Evolutionary conservation across 2,113 vertebrate species (phyloP).

Genomic region (Uria aalge): DNA sequence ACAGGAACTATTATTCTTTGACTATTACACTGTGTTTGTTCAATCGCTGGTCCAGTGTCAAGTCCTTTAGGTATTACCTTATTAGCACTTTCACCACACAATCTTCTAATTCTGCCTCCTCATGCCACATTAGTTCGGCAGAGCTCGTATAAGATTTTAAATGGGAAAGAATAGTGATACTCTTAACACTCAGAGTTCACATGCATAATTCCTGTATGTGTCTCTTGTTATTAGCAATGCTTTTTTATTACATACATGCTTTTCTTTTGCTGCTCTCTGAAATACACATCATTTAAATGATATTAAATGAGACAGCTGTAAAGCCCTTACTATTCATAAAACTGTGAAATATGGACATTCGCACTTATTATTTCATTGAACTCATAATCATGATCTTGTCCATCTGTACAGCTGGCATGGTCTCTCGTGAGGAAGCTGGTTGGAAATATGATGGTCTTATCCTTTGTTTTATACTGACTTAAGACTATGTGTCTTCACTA

Average conservation of each 20-base stretch:
- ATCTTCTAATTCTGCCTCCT: background rate
- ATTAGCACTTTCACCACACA: background rate
- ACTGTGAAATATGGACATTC: background rate
- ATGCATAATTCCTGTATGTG: background rate
- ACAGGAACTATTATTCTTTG: background rate
- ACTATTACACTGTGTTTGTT: background rate
- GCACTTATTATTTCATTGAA: background rate
- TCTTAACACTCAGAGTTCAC: background rate
- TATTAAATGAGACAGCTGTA: background rate
- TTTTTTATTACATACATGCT: background rate
- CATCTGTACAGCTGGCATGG: background rate
- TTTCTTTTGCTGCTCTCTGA: background rate
- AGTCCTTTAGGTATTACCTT: background rate
- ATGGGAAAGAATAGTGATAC: background rate
- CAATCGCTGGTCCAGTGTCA: background rate
- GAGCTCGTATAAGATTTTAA: background rate
- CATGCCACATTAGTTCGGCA: background rate
- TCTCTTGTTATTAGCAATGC: background rate
- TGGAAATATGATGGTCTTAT: background rate
- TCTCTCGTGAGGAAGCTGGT: background rate
- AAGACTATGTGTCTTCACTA: background rate
- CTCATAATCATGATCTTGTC: background rate
- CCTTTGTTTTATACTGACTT: background rate
- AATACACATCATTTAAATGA: background rate
- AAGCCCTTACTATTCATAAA: background rate